Conservation (phyloP, 1,140 invertebrate species). For the Helicoverpa zea region DNA sequence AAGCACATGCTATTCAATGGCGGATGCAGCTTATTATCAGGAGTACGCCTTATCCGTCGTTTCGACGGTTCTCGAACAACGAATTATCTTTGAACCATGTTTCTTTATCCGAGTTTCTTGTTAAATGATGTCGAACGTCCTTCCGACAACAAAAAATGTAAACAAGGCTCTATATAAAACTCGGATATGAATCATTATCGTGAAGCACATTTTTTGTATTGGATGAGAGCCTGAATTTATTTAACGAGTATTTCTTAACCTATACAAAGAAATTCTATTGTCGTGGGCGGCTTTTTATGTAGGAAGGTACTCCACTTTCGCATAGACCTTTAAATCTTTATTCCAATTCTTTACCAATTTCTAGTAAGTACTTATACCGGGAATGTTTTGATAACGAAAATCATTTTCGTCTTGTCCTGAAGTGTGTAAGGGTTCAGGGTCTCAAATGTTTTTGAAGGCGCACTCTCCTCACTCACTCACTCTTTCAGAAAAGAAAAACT, state of each 20-base stretch:
- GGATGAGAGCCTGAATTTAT: slow-evolving; percentile 33
- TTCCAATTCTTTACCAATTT: slow-evolving; percentile 6
- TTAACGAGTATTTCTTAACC: slow-evolving; percentile 31
- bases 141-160: slow-evolving; percentile 29
- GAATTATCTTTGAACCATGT: slow-evolving; percentile 38
- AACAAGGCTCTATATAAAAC: slow-evolving; percentile 27
- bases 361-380: slow-evolving; percentile 1
- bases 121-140: slow-evolving; percentile 33
- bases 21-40: slow-evolving; percentile 53
- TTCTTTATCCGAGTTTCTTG: slow-evolving; percentile 21
- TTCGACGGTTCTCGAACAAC: slow-evolving; percentile 3
- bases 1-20: slow-evolving; percentile 57
- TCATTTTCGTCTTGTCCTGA: slow-evolving; percentile 17
- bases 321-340: slow-evolving; percentile 14
- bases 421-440: neutral
- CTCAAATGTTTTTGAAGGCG: neutral
- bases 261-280: slow-evolving; percentile 31
- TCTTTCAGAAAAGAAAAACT: neutral
- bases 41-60: slow-evolving; percentile 33
- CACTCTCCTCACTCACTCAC: neutral
- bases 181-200: slow-evolving; percentile 33
- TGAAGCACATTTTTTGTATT: slow-evolving; percentile 29
- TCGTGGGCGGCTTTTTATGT: slow-evolving; percentile 16
- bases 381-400: slow-evolving; percentile 20
- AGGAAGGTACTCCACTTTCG: slow-evolving; percentile 14